Evolutionary conservation across 2,797 vertebrate genomes (phyloP).

Genomic region (Brachyalestes nurse): DNA sequence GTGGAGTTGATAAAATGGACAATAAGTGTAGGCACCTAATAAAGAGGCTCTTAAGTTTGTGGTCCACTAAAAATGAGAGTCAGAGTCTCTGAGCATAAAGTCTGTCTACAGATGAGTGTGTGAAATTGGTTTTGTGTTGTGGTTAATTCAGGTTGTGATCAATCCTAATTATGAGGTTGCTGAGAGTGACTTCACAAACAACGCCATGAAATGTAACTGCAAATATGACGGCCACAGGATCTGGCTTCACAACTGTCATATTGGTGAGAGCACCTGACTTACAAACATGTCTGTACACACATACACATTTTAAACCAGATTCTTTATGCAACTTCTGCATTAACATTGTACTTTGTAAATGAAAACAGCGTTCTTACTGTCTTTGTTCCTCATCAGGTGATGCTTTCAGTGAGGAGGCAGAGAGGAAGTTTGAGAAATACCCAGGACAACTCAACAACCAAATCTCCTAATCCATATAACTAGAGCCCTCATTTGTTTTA

Average conservation of each 20-base stretch:
- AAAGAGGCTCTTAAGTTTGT: neutral
- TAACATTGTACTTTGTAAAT: neutral
- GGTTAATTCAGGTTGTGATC: constrained; percentile 85
- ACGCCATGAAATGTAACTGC: constrained; percentile 98
- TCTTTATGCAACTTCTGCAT: neutral
- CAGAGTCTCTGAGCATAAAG: neutral
- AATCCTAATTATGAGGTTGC: constrained; percentile 95
- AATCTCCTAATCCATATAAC: constrained; percentile 74
- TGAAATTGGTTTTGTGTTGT: neutral
- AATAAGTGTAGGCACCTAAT: too few relatives aligned
- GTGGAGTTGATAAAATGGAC: too few relatives aligned
- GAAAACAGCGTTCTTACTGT: neutral
- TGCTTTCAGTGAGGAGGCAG: constrained; percentile 94
- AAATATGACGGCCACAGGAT: constrained; percentile 97
- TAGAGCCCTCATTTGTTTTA: constrained; percentile 6
- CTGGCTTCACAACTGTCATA: constrained; percentile 97
- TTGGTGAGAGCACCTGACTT: constrained; percentile 73
- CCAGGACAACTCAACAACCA: constrained; percentile 96
- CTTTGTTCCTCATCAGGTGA: constrained; percentile 77
- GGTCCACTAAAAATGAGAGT: neutral
- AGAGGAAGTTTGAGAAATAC: constrained; percentile 91
- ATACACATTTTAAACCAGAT: neutral
- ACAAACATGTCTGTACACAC: neutral
- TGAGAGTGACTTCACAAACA: constrained; percentile 98
- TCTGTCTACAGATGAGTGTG: neutral